Evolutionary conservation across 2,797 vertebrate species (phyloP).

Genomic region (Corythornis leucogaster): DNA sequence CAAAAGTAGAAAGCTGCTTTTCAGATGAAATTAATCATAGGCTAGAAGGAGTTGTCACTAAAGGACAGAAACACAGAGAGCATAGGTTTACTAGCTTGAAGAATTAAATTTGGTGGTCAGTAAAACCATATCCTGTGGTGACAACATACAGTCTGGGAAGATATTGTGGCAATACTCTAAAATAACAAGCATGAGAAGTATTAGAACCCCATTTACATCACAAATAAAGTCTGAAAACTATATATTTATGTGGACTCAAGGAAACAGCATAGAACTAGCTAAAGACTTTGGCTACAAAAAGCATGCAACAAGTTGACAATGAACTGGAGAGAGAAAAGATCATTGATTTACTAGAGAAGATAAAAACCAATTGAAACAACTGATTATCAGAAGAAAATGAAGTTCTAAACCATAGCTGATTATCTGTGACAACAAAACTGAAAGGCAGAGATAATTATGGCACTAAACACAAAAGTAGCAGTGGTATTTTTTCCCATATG

Average conservation of each 20-base stretch:
- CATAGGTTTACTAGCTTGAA: neutral
- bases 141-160: neutral
- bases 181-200: neutral
- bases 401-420: neutral
- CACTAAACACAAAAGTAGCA: neutral
- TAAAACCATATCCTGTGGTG: neutral
- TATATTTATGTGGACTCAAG: neutral
- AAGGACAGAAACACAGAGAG: neutral
- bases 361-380: neutral
- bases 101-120: neutral
- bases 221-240: neutral
- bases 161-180: neutral
- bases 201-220: neutral
- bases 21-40: neutral
- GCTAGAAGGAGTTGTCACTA: neutral
- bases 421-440: neutral
- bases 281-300: neutral
- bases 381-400: neutral
- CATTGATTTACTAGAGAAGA: neutral
- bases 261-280: neutral
- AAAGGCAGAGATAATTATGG: neutral
- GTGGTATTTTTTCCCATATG: neutral
- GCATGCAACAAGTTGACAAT: neutral
- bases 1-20: neutral
- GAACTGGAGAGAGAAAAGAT: neutral